Evolutionary conservation across 2,888 invertebrate genomes (phyloP).

Genomic region (Liodrosophila aerea): DNA sequence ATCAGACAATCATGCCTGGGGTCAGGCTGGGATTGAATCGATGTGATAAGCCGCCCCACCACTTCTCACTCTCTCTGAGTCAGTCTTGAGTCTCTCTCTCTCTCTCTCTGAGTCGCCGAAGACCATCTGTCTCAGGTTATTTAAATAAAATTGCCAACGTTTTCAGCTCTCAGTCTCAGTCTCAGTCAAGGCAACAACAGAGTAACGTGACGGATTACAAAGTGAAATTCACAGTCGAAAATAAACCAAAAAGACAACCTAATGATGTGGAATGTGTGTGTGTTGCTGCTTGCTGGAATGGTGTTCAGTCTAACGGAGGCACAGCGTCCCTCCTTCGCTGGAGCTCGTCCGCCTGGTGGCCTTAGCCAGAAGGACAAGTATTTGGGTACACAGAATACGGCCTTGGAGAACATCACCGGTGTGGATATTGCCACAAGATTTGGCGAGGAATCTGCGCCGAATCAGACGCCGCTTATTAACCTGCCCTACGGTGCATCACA

Average conservation of each 20-base stretch:
- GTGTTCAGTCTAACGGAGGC: slow-evolving; percentile 41
- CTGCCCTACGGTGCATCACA: slow-evolving; percentile 63
- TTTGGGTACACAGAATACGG: slow-evolving; percentile 55
- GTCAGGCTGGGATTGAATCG: slow-evolving; percentile 2
- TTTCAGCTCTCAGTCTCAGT: slow-evolving; percentile 46
- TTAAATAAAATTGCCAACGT: slow-evolving; percentile 56
- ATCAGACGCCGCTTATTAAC: slow-evolving; percentile 73
- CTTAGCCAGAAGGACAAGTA: slow-evolving; percentile 84
- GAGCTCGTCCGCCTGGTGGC: slow-evolving; percentile 84
- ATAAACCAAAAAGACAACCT: neutral
- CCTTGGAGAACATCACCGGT: slow-evolving; percentile 50
- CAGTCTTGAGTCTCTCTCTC: slow-evolving; percentile 20
- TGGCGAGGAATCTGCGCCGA: slow-evolving; percentile 82
- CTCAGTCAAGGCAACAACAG: slow-evolving; percentile 16
- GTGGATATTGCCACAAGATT: slow-evolving; percentile 83
- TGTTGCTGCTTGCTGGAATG: slow-evolving; percentile 16
- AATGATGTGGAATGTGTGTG: slow-evolving; percentile 38
- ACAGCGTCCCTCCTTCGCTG: slow-evolving; percentile 87
- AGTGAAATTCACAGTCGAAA: slow-evolving; percentile 41
- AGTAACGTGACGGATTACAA: slow-evolving; percentile 14
- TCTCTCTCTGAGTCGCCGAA: too few relatives aligned
- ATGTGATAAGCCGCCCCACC: slow-evolving; percentile 23
- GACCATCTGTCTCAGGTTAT: slow-evolving; percentile 50
- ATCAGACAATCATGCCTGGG: slow-evolving; percentile 7
- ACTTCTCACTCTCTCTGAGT: slow-evolving; percentile 23